phyloP scores from a whole-genome alignment of 2,888 invertebrate species.

The Salpingus planirostris region DNA sequence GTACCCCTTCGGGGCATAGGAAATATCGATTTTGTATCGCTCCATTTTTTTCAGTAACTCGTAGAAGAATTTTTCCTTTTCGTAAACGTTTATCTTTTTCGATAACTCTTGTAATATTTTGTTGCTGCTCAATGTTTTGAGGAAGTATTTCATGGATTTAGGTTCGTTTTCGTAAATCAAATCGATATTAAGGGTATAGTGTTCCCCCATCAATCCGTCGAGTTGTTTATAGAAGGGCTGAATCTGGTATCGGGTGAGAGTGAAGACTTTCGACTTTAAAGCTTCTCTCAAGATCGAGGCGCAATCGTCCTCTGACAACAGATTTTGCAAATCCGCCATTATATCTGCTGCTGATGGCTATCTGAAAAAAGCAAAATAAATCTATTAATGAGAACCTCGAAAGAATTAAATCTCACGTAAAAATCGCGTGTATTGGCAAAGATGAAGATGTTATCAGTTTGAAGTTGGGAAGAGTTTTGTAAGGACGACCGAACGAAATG shows the following conservation, averaged over 20 bases:
- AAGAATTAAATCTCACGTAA: no score
- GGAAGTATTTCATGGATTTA: slow-evolving; percentile 18
- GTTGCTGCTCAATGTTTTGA: slow-evolving; percentile 23
- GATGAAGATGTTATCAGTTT: no score
- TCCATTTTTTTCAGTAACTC: slow-evolving; percentile 18
- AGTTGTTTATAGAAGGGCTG: slow-evolving; percentile 15
- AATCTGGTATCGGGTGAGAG: slow-evolving; percentile 9
- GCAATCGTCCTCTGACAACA: slow-evolving; percentile 15
- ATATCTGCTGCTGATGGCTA: no score
- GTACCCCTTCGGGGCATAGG: slow-evolving; percentile 26
- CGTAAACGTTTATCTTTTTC: slow-evolving; percentile 21
- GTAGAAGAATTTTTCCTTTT: slow-evolving; percentile 31
- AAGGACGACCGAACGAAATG: no score
- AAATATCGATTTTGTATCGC: slow-evolving; percentile 19
- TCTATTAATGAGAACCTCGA: no score
- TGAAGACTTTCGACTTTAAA: slow-evolving; percentile 4
- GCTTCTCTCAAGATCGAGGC: slow-evolving; percentile 10
- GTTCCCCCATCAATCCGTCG: slow-evolving; percentile 23
- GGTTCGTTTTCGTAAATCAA: slow-evolving; percentile 10
- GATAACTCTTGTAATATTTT: slow-evolving; percentile 19
- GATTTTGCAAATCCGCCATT: not conserved
- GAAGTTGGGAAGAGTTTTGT: no score
- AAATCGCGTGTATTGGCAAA: no score
- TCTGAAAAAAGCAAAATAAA: no score
- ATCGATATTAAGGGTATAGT: slow-evolving; percentile 16